These are phyloP conservation scores for Perca schrenkii DNA, from an alignment of 2,113 vertebrate genomes.

Conservation along the genomic window DNA sequence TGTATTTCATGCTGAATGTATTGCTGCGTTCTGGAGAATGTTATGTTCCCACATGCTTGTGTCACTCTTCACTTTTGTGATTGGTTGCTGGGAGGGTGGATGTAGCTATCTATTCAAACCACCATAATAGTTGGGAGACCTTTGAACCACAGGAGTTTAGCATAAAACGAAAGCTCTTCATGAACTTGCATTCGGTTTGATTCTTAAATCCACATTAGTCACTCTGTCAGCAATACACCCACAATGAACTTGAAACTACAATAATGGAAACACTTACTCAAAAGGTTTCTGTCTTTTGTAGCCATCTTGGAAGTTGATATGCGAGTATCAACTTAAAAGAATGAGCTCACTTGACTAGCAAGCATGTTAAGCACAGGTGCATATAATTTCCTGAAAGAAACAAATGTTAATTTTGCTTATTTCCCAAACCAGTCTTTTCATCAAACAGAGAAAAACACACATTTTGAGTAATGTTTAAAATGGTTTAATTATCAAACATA, in stretches of 20 bases:
- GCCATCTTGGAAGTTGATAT: background rate
- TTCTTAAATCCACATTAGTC: slow-evolving; percentile 18
- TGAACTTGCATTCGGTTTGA: slow-evolving; percentile 21
- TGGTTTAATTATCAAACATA: slow-evolving; percentile 32
- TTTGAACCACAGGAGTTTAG: background rate
- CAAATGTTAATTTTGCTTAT: background rate
- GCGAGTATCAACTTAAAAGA: background rate
- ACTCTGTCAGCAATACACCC: background rate
- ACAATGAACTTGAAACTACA: background rate
- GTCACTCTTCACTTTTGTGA: slow-evolving; percentile 22
- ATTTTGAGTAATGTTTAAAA: background rate
- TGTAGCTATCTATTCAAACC: slow-evolving; percentile 18
- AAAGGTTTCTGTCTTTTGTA: background rate
- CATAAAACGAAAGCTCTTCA: slow-evolving; percentile 13
- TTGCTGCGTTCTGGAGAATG: background rate
- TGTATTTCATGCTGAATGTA: slow-evolving; percentile 2
- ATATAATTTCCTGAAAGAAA: background rate
- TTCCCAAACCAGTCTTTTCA: background rate
- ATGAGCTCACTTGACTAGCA: background rate
- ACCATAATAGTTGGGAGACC: slow-evolving; percentile 21
- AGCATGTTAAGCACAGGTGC: background rate
- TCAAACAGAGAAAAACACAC: background rate
- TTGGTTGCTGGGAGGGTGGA: slow-evolving; percentile 35
- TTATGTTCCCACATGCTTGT: slow-evolving; percentile 21
- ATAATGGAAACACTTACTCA: background rate